Conservation (phyloP, 2,888 invertebrate species). For the Cataglyphis livida region DNA sequence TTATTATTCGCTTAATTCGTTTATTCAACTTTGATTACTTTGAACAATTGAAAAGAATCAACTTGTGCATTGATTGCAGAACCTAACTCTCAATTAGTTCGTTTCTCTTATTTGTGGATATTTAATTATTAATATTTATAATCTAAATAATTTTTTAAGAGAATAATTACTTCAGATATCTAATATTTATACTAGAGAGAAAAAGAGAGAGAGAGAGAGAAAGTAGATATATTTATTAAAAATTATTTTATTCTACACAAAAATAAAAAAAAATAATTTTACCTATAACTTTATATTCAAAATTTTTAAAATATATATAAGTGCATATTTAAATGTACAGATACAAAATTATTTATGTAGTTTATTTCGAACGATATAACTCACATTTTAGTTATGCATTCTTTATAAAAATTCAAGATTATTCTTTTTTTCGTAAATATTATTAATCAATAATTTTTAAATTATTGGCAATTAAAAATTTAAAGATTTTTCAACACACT, state of each 20-base stretch:
- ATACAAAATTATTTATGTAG: not conserved
- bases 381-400: not conserved
- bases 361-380: not conserved
- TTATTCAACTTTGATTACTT: not conserved
- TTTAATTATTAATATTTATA: not conserved
- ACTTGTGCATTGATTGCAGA: not conserved
- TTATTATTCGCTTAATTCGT: not conserved
- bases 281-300: not conserved
- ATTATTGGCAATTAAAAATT: not conserved
- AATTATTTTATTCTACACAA: conserved; percentile 4
- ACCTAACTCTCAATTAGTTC: not conserved
- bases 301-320: not conserved
- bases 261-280: not conserved
- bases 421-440: not conserved
- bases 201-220: not conserved
- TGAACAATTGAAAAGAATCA: not conserved
- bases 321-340: not conserved
- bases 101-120: not conserved
- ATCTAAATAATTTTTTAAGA: not conserved
- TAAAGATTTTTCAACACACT: not conserved
- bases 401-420: not conserved
- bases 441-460: not conserved
- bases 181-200: not conserved
- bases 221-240: not conserved
- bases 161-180: not conserved